Base-by-base conservation (phyloP, 2,797 vertebrate genomes). In the Stomatorhinus walkeri region DNA sequence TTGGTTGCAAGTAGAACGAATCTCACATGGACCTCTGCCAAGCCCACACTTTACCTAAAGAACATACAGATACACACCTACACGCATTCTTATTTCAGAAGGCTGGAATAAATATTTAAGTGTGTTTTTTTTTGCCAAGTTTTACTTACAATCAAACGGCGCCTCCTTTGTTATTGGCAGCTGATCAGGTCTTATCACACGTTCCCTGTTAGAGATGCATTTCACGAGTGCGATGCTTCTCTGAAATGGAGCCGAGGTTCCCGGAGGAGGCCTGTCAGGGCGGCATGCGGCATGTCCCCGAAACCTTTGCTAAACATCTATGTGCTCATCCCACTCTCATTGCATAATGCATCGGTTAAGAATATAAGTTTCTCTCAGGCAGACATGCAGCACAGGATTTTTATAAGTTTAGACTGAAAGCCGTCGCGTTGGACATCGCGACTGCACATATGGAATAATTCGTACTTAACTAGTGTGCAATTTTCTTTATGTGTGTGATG, bases 51-150 rank as follows among this genome's bases (percentile, higher is more conserved):
- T 48, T 48, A 68, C 12, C n/a, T 48, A 68, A 22, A 61, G 56
- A 40, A 87, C 61, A 49, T 4, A 88, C 61, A 76, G 40, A 56
- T 22, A 81, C 8, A 81, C 72, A 83, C 49, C 72, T 14, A 88
- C 87, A 76, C 64, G 52, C 22, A 88, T 72, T 59, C 32, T 87
- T 43, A 87, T 87, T 87, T 61, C 52, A 84, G 81, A 84, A 46
- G 40, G 81, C 19, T 84, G 46, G 43, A 49, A 51, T 84, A 28
- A 84, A 48, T 84, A 46, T 22, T 84, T 84, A 8, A 83, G 40
- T 24, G 36, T 16, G 3, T 49, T 22, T 49, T 49, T 48, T 48
- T 48, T 84, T 48, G 72, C 16, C 4, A n/a, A 79, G 72, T 43
- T 79, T 79, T 40, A 79, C 72, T 79, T 19, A 79, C 36, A 40